Conservation (phyloP, 1,140 invertebrate genomes). For the Neodiprion pinetum region DNA sequence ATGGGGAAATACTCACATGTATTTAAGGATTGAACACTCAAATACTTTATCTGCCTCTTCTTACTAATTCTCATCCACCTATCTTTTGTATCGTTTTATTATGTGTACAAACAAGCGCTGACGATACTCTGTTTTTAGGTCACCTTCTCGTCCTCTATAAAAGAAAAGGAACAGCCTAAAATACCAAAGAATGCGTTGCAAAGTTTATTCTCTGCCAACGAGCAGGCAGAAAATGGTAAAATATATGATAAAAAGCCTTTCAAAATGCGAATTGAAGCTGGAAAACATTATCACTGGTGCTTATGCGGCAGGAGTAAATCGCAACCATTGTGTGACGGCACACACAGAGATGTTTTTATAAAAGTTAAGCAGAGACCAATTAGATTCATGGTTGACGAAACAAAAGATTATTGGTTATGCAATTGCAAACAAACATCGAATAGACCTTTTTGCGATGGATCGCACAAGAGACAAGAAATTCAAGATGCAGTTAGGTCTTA, state of each 20-base stretch:
- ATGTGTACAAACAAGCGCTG: too few relatives aligned
- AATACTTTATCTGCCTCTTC: too few relatives aligned
- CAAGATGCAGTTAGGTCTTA: slow-evolving; percentile 50
- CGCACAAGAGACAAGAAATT: slow-evolving; percentile 80
- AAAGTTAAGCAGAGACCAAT: slow-evolving; percentile 80
- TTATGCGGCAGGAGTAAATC: slow-evolving; percentile 89
- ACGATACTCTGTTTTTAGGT: not conserved
- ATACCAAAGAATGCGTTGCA: slow-evolving; percentile 72
- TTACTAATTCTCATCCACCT: too few relatives aligned
- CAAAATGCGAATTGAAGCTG: slow-evolving; percentile 74
- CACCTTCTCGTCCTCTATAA: not conserved
- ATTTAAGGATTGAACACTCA: too few relatives aligned
- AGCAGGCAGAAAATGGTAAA: slow-evolving; percentile 72
- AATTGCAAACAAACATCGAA: slow-evolving; percentile 97
- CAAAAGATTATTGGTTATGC: slow-evolving; percentile 96
- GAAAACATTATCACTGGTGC: slow-evolving; percentile 94
- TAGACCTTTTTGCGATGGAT: slow-evolving; percentile 97
- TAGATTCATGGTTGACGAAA: slow-evolving; percentile 83
- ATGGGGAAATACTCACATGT: too few relatives aligned
- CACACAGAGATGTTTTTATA: slow-evolving; percentile 79
- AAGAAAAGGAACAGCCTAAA: slow-evolving; percentile 44
- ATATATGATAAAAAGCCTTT: slow-evolving; percentile 92
- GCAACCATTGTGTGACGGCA: slow-evolving; percentile 95
- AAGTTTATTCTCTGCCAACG: slow-evolving; percentile 64
- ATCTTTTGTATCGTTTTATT: too few relatives aligned